phyloP scores from a whole-genome alignment of 2,797 vertebrate species.

The Euphonia xanthogaster region DNA sequence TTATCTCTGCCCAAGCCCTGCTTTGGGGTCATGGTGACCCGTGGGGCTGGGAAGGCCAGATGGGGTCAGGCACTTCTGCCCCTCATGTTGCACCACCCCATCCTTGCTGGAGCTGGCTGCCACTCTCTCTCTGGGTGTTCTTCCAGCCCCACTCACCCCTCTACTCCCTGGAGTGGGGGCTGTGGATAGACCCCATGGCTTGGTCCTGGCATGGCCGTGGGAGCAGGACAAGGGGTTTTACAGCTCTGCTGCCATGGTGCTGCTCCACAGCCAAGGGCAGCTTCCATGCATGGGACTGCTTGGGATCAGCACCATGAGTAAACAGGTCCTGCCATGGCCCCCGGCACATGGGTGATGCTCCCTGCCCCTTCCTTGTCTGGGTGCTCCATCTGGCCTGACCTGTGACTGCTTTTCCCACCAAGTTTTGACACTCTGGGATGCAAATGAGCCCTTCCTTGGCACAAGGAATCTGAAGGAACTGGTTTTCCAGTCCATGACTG shows the following conservation, averaged over 20 bases:
- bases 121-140: background rate
- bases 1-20: background rate
- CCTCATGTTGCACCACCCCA: rapidly evolving
- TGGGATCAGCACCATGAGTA: background rate
- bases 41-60: background rate
- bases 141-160: background rate
- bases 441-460: background rate
- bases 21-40: background rate
- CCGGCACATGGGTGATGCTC: background rate
- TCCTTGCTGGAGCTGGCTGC: rapidly evolving
- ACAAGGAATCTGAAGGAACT: slow-evolving; percentile 10
- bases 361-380: background rate
- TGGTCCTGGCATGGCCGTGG: rapidly evolving
- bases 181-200: rapidly evolving
- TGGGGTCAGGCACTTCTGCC: background rate
- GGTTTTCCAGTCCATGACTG: background rate
- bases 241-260: background rate
- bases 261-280: background rate
- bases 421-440: background rate
- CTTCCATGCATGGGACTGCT: rapidly evolving
- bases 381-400: background rate
- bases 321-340: background rate
- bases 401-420: background rate
- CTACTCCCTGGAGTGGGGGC: background rate
- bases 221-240: background rate